Base-by-base conservation (phyloP, 2,888 invertebrate species). In the Rhamphomyia laevipes region DNA sequence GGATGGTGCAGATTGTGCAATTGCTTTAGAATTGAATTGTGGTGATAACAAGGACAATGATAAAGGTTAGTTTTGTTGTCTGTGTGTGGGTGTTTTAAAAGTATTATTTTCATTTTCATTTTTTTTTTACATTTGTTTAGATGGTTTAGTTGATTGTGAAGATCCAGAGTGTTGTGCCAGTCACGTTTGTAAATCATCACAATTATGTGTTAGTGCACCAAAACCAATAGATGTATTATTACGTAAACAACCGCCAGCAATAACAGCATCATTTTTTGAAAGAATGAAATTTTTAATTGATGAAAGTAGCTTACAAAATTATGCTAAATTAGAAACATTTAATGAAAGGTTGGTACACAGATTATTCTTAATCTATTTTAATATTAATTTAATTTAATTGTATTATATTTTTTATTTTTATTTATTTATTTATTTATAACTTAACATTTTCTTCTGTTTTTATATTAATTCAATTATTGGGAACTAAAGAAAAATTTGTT, bases 201-300 rank as follows among this genome's bases (percentile, higher is more conserved):
- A 91, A 63, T 80, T 93, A 50, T 99, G 97, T 73, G 88, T 93
- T 9, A 87, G 92, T 0, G 88, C 94, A 0, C 92, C 94, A 2
- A 93, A 94, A 63, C 97, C 99, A 9, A 89, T 92, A 53, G 95
- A 97, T 68, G 93, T 97, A 55, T 77, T 99, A 15, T 77, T 96
- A 43, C 77, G 95, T 50, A 95, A 95, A 71, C 95, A 96, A 66
- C 93, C 96, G 0, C 94, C 95, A 3, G 90, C 92, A 21, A 90
- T 94, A 61, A 96, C 95, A 0, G 95, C 96, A 1, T 94, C 95
- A 2, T 99, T 99, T 78, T 96, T 93, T 67, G 94, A 97, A 68
- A 81, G 95, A 62, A 94, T 96, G 90, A 91, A 92, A 67, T 99
- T 99, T 76, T 78, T 99, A 56, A 94, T 99, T 58, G 96, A 97